phyloP scores from a whole-genome alignment of 2,113 vertebrate genomes.

The Telmatochromis bifrenatus region DNA sequence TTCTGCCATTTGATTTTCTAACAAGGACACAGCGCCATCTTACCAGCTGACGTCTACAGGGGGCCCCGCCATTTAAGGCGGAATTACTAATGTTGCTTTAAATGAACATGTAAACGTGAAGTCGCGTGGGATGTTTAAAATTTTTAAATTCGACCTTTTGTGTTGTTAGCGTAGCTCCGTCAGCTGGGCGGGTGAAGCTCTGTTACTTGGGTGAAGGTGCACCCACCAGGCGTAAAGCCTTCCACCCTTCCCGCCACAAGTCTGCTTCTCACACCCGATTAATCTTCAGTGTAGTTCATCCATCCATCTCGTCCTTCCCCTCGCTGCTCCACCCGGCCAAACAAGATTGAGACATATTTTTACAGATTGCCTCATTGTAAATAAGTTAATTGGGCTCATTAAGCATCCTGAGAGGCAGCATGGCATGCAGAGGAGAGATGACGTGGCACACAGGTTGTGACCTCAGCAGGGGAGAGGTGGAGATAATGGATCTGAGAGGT shows the following conservation, averaged over 20 bases:
- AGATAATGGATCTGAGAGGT: not conserved
- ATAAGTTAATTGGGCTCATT: constrained; percentile 47
- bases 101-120: not conserved
- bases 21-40: not conserved
- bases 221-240: not conserved
- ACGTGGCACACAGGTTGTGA: not conserved
- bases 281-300: not conserved
- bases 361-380: constrained; percentile 15
- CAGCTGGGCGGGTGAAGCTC: not conserved
- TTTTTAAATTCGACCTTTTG: not conserved
- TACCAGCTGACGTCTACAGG: not conserved
- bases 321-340: not conserved
- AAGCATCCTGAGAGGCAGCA: constrained; percentile 3
- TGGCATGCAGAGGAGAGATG: not conserved
- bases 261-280: not conserved
- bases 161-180: not conserved
- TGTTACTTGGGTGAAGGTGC: not conserved
- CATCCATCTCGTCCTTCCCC: not conserved
- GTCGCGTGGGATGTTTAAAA: not conserved
- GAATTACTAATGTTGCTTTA: not conserved
- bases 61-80: not conserved
- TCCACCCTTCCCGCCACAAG: not conserved
- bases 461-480: not conserved
- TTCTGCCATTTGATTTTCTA: not conserved
- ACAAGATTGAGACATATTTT: constrained; percentile 9